Percentiles rank a stretch among this genome's conserved stretches.
Conservation (phyloP, 2,797 vertebrate species). For the Avahi laniger region DNA sequence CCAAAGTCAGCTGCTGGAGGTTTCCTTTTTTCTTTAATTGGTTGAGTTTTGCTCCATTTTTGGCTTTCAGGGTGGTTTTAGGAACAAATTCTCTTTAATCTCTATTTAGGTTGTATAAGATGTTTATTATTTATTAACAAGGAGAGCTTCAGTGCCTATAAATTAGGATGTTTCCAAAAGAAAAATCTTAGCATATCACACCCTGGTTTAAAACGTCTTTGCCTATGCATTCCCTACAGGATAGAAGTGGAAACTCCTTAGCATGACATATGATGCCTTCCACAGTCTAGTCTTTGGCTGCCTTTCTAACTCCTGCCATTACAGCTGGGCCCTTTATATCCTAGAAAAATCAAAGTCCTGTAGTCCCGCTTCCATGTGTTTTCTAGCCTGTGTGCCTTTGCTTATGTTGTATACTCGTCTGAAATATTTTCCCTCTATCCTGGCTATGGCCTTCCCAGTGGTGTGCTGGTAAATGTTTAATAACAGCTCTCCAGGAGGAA, state of each 20-base stretch:
- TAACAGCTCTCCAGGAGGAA: not conserved
- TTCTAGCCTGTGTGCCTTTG: not conserved
- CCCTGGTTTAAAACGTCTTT: not conserved
- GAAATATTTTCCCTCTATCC: not conserved
- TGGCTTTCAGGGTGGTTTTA: not conserved
- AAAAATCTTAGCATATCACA: not conserved
- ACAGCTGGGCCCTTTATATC: not conserved
- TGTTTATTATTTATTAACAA: not conserved
- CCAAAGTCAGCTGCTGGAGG: not conserved
- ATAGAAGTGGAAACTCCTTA: not conserved
- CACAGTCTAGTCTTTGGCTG: not conserved
- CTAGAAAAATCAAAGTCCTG: not conserved
- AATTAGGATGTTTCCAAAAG: not conserved
- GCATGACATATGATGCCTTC: not conserved
- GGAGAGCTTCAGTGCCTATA: not conserved
- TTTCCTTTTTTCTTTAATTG: not conserved
- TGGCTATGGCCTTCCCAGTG: not conserved
- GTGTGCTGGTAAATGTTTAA: not conserved
- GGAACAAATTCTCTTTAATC: not conserved
- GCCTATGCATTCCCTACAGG: not conserved
- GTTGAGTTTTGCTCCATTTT: not conserved
- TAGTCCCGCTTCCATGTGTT: not conserved
- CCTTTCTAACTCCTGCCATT: not conserved
- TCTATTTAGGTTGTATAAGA: not conserved
- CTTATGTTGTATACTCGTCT: too few species aligned